These are phyloP conservation scores for Forbesichthys papilliferus DNA, from an alignment of 2,113 vertebrate species.

Conservation along the genomic window DNA sequence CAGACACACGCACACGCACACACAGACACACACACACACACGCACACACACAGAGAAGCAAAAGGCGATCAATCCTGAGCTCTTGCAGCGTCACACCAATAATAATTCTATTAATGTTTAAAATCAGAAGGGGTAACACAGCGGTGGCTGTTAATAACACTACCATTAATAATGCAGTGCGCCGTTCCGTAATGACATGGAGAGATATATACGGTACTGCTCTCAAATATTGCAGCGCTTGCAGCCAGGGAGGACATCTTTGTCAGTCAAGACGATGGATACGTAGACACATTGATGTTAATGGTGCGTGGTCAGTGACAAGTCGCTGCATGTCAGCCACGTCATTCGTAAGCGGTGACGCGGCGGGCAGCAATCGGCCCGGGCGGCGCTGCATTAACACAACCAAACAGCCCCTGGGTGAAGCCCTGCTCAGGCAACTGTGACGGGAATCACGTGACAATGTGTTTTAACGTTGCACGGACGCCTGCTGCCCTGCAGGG, in stretches of 20 bases:
- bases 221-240: slow-evolving; percentile 51
- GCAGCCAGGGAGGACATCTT: slow-evolving; percentile 30
- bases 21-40: slow-evolving; percentile 8
- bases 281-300: slow-evolving; percentile 42
- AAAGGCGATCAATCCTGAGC: slow-evolving; percentile 52
- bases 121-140: slow-evolving; percentile 49
- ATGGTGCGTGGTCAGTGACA: background rate
- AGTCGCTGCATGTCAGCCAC: slow-evolving; percentile 13
- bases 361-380: slow-evolving; percentile 13
- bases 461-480: background rate
- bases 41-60: background rate
- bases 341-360: slow-evolving; percentile 19
- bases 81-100: slow-evolving; percentile 57
- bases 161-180: slow-evolving; percentile 64
- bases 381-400: background rate
- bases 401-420: slow-evolving; percentile 3
- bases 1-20: slow-evolving; percentile 5
- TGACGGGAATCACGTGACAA: background rate
- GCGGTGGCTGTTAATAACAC: slow-evolving; percentile 61
- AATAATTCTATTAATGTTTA: slow-evolving; percentile 76
- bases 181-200: slow-evolving; percentile 57
- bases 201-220: background rate
- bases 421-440: background rate
- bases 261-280: slow-evolving; percentile 53
- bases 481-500: background rate